Evolutionary conservation across 2,797 vertebrate genomes (phyloP).

Genomic region (Sciurus vulgaris): DNA sequence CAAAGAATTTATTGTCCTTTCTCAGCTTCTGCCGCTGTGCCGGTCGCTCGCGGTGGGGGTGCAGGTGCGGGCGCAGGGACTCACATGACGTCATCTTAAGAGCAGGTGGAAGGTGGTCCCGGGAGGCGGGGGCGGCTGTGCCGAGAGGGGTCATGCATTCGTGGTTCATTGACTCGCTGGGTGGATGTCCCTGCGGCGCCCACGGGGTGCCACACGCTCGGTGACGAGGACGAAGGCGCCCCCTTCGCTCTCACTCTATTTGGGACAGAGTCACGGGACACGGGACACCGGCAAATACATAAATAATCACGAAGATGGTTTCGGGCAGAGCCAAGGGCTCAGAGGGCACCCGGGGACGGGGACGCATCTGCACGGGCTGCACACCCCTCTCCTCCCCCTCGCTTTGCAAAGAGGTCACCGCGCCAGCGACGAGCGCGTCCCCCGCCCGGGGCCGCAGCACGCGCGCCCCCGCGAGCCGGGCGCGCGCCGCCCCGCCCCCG

Average conservation of each 20-base stretch:
- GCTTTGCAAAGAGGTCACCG: constrained; percentile 26
- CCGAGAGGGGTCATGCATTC: not conserved
- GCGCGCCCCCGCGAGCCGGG: not conserved
- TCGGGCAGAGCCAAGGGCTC: not conserved
- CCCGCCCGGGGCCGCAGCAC: not conserved
- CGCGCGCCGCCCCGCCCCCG: not conserved
- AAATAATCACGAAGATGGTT: not conserved
- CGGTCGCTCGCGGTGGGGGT: not conserved
- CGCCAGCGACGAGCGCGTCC: not conserved
- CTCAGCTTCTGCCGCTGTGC: not conserved
- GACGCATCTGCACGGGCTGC: not conserved
- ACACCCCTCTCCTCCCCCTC: not conserved
- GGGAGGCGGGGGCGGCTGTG: not conserved
- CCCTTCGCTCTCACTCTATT: not conserved
- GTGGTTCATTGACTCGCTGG: not conserved
- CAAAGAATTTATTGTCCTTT: not conserved
- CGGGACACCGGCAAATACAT: not conserved
- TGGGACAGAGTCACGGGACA: not conserved
- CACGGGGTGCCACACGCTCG: not conserved
- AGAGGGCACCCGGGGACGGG: not conserved
- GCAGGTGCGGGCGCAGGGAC: not conserved
- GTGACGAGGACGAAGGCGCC: not conserved
- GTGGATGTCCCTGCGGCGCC: not conserved
- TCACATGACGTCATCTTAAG: not conserved
- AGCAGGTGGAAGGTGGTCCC: not conserved